phyloP scores from a whole-genome alignment of 2,888 invertebrate genomes.

The Plusia festucae region DNA sequence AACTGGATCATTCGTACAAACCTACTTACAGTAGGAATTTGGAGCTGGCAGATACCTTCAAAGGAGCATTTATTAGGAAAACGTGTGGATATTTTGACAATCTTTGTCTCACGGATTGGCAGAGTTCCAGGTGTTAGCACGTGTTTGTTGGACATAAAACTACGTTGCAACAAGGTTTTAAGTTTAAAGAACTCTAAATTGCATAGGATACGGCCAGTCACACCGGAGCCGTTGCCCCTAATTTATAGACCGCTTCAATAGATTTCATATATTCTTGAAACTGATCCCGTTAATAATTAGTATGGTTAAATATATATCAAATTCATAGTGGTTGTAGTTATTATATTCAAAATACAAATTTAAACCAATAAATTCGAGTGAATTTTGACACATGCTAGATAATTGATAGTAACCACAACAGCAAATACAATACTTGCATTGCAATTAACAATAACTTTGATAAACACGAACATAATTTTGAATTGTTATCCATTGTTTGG shows the following conservation, averaged over 20 bases:
- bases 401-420: slow-evolving; percentile 2
- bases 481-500: neutral
- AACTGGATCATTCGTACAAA: slow-evolving; percentile 1
- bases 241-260: neutral
- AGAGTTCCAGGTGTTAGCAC: slow-evolving; percentile 31
- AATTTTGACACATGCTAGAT: slow-evolving; percentile 4
- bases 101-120: slow-evolving; percentile 37
- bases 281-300: neutral
- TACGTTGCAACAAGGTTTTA: slow-evolving; percentile 18
- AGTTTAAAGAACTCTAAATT: slow-evolving; percentile 43
- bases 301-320: too few species aligned
- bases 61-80: slow-evolving; percentile 21
- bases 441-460: neutral
- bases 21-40: slow-evolving; percentile 12
- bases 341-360: neutral
- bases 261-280: neutral
- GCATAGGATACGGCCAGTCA: slow-evolving; percentile 15
- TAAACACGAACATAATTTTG: neutral
- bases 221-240: neutral
- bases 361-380: slow-evolving; percentile 1
- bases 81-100: slow-evolving; percentile 37
- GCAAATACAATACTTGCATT: slow-evolving; percentile 3
- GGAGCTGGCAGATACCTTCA: slow-evolving; percentile 9
- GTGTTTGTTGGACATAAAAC: slow-evolving; percentile 26
- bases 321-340: neutral